Evolutionary conservation across 2,797 vertebrate genomes (phyloP), one percentile per base, ranked within the genome.

Genomic region (Nannoperca australis): DNA sequence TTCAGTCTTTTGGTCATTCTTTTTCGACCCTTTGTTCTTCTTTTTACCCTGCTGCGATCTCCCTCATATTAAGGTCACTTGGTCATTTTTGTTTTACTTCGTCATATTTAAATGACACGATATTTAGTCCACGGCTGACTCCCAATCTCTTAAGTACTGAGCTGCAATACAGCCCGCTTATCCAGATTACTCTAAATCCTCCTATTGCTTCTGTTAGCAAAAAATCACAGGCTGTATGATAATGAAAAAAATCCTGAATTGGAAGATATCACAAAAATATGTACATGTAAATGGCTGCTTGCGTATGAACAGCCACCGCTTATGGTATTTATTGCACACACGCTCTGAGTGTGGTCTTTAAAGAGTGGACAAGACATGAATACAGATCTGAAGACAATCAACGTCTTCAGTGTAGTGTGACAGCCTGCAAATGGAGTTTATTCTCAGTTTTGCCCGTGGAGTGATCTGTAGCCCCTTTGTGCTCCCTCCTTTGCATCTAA

Each of bases 161-260:
- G 76, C 87, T 88, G 79, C 82, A 88, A 88, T 81, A 82, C 79
- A 67, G 76, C 78, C 76, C 22, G 84, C 82, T 91, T 92, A 94
- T 89, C 86, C 89, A 92, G 92, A 92, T 94, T 91, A 91, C 60
- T 78, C 36, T 68, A 94, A 94, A 93, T 92, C 91, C 85, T 76
- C 51, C 40, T 42, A 77, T 82, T 88, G 83, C 89, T 89, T 85
- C 87, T 86, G 71, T 83, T 85, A 62, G 77, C 83, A 88, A 69
- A 84, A 90, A 88, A 87, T 85, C 65, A 76, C 68, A 70, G 63
- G 59, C 62, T 59, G n/a, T 27, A 73, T 84, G 47, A 63, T 30
- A 44, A 50, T 36, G 2, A 62, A 78, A 78, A 40, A 45, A 83
- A 74, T 10, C 72, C 51, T 34, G 34, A 70, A 49, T 49, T 81